A percentile compares a stretch with the other conserved stretches of the same genome.
These are phyloP conservation scores for Lasiurus borealis DNA, from an alignment of 2,113 vertebrate species.

Conservation along the genomic window DNA sequence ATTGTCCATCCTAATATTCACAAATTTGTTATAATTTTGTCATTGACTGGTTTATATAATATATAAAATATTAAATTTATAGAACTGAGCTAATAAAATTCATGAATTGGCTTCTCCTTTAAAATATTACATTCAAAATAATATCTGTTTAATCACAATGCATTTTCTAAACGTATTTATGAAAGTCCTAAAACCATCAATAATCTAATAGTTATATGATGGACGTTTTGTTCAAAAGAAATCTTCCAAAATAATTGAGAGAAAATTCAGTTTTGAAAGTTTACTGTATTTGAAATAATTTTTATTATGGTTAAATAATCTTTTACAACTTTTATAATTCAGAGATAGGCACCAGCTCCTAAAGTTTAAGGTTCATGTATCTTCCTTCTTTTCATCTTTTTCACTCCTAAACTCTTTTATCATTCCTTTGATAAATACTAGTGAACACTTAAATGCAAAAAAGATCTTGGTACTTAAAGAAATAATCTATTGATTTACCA, in stretches of 20 bases:
- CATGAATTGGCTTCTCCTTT: neutral
- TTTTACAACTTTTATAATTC: neutral
- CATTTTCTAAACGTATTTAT: neutral
- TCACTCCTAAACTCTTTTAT: neutral
- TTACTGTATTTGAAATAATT: neutral
- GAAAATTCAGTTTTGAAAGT: neutral
- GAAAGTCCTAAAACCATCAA: neutral
- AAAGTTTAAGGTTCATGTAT: neutral
- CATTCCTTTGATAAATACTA: neutral
- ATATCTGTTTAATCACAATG: neutral
- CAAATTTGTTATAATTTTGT: neutral
- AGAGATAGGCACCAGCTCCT: neutral
- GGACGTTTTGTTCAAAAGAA: neutral
- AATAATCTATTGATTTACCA: neutral
- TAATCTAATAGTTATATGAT: neutral
- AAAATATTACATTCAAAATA: neutral
- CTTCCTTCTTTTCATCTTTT: neutral
- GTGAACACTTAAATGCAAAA: neutral
- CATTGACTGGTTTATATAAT: neutral
- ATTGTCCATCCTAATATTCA: neutral
- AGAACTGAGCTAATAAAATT: slow-evolving; percentile 27
- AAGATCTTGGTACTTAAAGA: neutral
- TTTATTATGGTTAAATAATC: neutral
- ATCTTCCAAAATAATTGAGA: neutral
- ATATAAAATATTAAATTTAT: neutral